Base-by-base conservation (phyloP, 2,888 invertebrate genomes). In the Drosophila kambysellisi region DNA sequence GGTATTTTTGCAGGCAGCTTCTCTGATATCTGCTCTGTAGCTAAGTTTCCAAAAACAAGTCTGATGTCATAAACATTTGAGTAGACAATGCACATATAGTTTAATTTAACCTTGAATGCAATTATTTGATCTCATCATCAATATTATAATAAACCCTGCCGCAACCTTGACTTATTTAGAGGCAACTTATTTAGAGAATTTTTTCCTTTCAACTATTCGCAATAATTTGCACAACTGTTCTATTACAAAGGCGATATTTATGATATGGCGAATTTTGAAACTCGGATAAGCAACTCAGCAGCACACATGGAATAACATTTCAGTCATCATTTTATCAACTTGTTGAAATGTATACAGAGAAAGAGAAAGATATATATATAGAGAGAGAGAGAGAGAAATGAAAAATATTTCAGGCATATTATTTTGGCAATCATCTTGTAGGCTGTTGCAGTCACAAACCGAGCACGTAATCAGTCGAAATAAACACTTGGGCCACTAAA, bases 401-500 rank as follows among this genome's bases (percentile, higher is more conserved):
- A 29, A 12, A 25, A 53, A 50, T 67, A 71, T 69, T 70, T 74
- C 70, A 59, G 60, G 58, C 30, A 63, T 73, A 83, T 72, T 75
- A 79, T 81, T 79, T 76, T 69, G 62, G 70, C 59, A 63, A 71
- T 71, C 39, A 71, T 62, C 64, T 70, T 50, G 58, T 52, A 43
- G 70, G 58, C 76, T 56, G 41, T 39, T 54, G 67, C 54, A 59
- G 54, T 70, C 62, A 46, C 70, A 61, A 57, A 17, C 59, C 53
- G 62, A 57, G 78, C 67, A 70, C 76, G 88, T 85, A 87, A 87
- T 87, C 90, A 87, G 83, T 90, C 73, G 90, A 90, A 87, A 87
- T 87, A 87, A 87, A 87, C 87, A 87, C 89, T 87, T 87, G 89
- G 76, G 83, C 87, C 83, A 88, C 86, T 83, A 88, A 86, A 90